A percentile compares a stretch with the other conserved stretches of the same genome.
phyloP scores from a whole-genome alignment of 2,888 invertebrate genomes.

The Apamea crenata region DNA sequence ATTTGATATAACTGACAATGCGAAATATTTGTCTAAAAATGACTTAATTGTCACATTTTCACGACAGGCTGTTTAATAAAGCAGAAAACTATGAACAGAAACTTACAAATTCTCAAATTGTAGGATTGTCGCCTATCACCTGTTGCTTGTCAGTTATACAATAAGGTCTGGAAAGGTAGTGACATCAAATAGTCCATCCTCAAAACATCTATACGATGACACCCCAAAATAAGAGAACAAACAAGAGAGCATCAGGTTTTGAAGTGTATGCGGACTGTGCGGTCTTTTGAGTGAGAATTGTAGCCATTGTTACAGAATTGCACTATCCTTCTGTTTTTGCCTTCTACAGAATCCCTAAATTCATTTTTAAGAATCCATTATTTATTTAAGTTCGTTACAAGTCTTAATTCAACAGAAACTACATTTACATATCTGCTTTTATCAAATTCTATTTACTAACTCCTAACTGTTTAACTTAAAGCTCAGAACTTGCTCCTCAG shows the following conservation, averaged over 20 bases:
- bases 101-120: no score
- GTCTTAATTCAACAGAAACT: slow-evolving; percentile 30
- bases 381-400: slow-evolving; percentile 14
- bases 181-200: no score
- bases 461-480: slow-evolving; percentile 23
- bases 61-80: no score
- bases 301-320: background rate
- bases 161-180: background rate
- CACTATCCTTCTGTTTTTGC: background rate
- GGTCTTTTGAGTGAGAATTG: background rate
- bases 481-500: slow-evolving; percentile 30
- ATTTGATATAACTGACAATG: no score
- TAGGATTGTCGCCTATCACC: no score
- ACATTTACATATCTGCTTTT: slow-evolving; percentile 30
- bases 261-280: background rate
- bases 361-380: background rate
- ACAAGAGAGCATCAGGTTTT: background rate
- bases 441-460: slow-evolving; percentile 42
- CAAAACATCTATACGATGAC: no score
- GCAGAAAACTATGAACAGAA: no score
- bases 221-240: background rate
- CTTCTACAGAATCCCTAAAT: background rate
- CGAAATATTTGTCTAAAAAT: no score
- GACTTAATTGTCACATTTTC: no score
- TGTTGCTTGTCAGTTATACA: no score